These are phyloP conservation scores for Prosopocoilus inquinatus DNA, from an alignment of 2,888 invertebrate species.

Conservation along the genomic window DNA sequence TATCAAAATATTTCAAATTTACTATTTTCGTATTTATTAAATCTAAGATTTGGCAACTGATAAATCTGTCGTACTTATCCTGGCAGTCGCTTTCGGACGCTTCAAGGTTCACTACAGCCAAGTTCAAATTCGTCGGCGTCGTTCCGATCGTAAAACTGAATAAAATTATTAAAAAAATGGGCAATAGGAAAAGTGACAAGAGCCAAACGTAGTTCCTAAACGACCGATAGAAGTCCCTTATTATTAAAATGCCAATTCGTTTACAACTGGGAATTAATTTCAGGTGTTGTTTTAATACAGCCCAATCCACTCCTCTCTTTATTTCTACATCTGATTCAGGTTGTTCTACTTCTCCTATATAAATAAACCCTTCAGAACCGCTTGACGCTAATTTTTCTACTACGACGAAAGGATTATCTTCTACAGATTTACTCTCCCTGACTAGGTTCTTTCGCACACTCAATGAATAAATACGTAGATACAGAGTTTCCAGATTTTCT, in stretches of 20 bases:
- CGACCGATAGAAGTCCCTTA: constrained; percentile 16
- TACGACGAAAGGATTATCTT: constrained; percentile 22
- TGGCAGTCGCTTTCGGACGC: constrained; percentile 9
- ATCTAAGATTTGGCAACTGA: constrained; percentile 24
- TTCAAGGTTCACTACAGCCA: constrained; percentile 25
- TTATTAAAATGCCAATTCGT: constrained; percentile 10
- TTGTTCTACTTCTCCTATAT: constrained; percentile 16
- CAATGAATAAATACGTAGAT: constrained; percentile 19
- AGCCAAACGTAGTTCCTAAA: constrained; percentile 18
- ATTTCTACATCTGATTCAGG: background rate
- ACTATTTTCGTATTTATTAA: constrained; percentile 19
- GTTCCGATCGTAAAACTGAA: constrained; percentile 23
- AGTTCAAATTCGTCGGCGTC: constrained; percentile 17
- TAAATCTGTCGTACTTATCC: constrained; percentile 2
- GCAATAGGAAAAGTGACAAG: constrained; percentile 17
- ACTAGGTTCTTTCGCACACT: constrained; percentile 9
- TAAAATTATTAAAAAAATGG: constrained; percentile 17
- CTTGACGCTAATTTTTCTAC: constrained; percentile 12
- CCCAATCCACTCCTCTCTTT: background rate
- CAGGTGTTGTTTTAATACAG: background rate
- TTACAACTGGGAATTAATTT: constrained; percentile 12
- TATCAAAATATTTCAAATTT: constrained; percentile 3
- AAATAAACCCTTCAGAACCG: constrained; percentile 27
- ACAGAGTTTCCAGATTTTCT: constrained; percentile 21
- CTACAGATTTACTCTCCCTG: constrained; percentile 13